These are phyloP conservation scores for Bos taurus DNA, from an alignment of 2,113 vertebrate species.

Conservation along the genomic window ARS-UCD2.0 NC_037337.1:19503501-19504000, in stretches of 20 bases:
- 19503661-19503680: not conserved
- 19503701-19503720: not conserved
- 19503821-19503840: not conserved
- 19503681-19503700: not conserved
- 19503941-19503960: not conserved
- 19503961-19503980: not conserved
- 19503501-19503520: no score
- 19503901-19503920: not conserved
- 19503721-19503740: not conserved
- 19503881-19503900: not conserved
- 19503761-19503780: not conserved
- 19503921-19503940: not conserved
- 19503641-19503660: not conserved
- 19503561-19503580: not conserved
- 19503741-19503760: not conserved
- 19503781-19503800: not conserved
- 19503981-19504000: not conserved
- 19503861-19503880: not conserved
- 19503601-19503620: not conserved
- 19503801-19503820: not conserved
- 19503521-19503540: no score
- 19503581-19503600: not conserved
- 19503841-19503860: not conserved
- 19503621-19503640: not conserved
- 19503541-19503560: not conserved